phyloP scores from a whole-genome alignment of 2,797 vertebrate species.

The Acrossocheilus fasciatus region DNA sequence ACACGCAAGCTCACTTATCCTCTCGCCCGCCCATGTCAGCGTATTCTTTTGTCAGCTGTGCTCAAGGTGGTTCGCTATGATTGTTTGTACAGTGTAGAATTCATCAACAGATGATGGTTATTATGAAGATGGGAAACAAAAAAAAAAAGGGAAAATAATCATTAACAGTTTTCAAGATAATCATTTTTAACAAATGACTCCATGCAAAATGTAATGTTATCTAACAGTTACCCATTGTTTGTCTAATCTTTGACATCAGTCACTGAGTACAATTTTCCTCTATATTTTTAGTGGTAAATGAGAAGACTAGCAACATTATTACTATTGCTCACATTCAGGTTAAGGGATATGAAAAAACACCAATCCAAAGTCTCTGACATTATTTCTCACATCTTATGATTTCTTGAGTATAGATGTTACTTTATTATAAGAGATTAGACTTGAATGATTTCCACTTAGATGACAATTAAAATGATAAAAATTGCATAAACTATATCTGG shows the following conservation, averaged over 20 bases:
- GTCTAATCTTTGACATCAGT: background rate
- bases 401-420: background rate
- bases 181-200: slow-evolving; percentile 27
- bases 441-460: background rate
- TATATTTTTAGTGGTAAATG: background rate
- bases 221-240: slow-evolving; percentile 8
- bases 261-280: background rate
- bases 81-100: slow-evolving; percentile 41
- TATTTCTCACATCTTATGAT: background rate
- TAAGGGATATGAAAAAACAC: background rate
- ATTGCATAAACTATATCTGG: background rate
- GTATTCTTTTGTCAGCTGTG: slow-evolving; percentile 56
- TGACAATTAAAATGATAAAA: background rate
- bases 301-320: background rate
- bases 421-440: background rate
- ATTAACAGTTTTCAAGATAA: slow-evolving; percentile 42
- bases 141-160: background rate
- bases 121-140: background rate
- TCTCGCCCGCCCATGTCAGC: slow-evolving; percentile 40
- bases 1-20: slow-evolving; percentile 43
- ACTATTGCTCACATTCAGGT: background rate
- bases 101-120: slow-evolving; percentile 24
- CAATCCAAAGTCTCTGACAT: background rate
- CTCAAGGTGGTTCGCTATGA: slow-evolving; percentile 37
- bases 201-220: slow-evolving; percentile 36